Conservation (phyloP, 2,797 vertebrate genomes). For the Rhincodon typus region DNA sequence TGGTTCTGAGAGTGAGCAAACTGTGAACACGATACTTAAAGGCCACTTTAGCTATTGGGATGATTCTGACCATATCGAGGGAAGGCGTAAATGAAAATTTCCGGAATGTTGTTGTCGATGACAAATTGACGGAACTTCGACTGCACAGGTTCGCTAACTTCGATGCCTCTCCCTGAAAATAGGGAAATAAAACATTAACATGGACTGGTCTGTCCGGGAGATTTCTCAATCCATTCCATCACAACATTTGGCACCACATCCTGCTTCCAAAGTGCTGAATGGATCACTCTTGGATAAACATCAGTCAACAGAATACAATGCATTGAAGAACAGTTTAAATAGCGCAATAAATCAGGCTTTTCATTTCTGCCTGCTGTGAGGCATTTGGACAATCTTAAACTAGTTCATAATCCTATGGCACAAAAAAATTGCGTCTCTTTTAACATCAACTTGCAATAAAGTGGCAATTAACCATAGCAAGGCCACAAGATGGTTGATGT, state of each 20-base stretch:
- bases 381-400: not conserved
- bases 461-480: not conserved
- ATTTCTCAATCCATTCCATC: not conserved
- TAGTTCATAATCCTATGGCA: not conserved
- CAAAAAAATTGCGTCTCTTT: not conserved
- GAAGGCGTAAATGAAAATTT: conserved; percentile 11
- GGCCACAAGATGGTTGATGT: not conserved
- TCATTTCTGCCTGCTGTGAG: not conserved
- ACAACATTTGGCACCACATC: no score
- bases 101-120: conserved; percentile 6
- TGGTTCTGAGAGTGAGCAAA: not conserved
- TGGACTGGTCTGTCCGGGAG: not conserved
- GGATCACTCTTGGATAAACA: not conserved
- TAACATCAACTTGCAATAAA: not conserved
- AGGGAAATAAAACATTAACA: not conserved
- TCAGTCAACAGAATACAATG: not conserved
- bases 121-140: conserved; percentile 1
- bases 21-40: not conserved
- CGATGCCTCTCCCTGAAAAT: conserved; percentile 9
- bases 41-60: not conserved
- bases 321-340: not conserved
- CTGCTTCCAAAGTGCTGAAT: not conserved
- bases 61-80: conserved; percentile 9
- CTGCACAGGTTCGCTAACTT: not conserved
- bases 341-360: not conserved